Percentiles rank a stretch among this genome's conserved stretches.
Conservation (phyloP, 2,888 invertebrate genomes). For the Salticus scenicus region DNA sequence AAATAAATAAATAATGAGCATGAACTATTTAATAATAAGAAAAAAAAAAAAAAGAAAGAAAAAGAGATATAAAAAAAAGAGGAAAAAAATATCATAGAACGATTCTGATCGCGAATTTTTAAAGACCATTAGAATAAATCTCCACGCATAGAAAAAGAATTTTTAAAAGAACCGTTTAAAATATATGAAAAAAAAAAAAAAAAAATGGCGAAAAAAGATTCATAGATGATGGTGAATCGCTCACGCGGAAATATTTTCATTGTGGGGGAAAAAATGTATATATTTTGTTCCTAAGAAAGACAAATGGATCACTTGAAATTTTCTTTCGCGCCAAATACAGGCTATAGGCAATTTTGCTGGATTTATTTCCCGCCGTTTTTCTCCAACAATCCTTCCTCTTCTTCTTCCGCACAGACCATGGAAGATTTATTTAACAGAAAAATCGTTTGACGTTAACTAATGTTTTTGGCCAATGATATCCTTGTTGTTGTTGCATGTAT, state of each 20-base stretch:
- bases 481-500: background rate
- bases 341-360: slow-evolving; percentile 63
- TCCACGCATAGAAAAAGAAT: slow-evolving; percentile 1
- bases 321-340: slow-evolving; percentile 56
- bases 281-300: slow-evolving; percentile 30
- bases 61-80: too few species aligned
- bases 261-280: slow-evolving; percentile 4
- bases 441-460: slow-evolving; percentile 63
- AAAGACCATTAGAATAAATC: slow-evolving; percentile 66
- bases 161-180: background rate
- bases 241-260: slow-evolving; percentile 59
- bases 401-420: background rate
- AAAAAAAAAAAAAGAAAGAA: too few species aligned
- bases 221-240: slow-evolving; percentile 30
- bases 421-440: slow-evolving; percentile 53
- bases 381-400: slow-evolving; percentile 48
- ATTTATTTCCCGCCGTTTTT: slow-evolving; percentile 62
- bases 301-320: slow-evolving; percentile 53
- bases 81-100: background rate
- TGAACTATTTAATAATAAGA: too few species aligned
- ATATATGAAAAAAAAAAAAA: background rate
- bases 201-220: slow-evolving; percentile 46
- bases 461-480: slow-evolving; percentile 60
- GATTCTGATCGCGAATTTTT: slow-evolving; percentile 29
- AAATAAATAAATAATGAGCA: too few species aligned